phyloP scores from a whole-genome alignment of 2,113 vertebrate species.

The Delphinus delphis region DNA sequence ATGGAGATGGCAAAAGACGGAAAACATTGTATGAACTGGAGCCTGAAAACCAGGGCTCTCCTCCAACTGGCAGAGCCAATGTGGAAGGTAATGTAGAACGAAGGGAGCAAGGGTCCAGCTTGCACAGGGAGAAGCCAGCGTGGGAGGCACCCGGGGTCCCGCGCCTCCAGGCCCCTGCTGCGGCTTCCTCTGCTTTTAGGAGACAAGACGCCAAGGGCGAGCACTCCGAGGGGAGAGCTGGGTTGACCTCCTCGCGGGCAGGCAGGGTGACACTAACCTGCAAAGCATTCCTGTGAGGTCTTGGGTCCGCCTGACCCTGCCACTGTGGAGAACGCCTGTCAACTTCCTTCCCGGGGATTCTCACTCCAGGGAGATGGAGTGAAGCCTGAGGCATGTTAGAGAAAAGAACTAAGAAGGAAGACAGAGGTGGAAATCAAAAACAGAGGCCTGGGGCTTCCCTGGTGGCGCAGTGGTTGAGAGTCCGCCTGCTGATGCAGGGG shows the following conservation, averaged over 20 bases:
- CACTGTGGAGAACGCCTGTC: background rate
- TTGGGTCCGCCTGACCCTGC: background rate
- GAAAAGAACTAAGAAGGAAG: background rate
- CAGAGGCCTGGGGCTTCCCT: background rate
- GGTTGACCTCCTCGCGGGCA: background rate
- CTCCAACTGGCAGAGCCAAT: background rate
- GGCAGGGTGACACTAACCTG: background rate
- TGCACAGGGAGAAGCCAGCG: background rate
- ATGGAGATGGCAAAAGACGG: background rate
- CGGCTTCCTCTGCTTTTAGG: background rate
- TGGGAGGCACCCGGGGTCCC: background rate
- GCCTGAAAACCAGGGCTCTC: background rate
- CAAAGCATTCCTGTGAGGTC: background rate
- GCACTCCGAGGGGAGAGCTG: background rate
- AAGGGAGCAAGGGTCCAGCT: background rate
- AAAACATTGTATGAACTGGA: background rate
- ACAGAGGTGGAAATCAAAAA: conserved; percentile 5
- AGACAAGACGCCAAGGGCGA: background rate
- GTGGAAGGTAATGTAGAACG: no score
- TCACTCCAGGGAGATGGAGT: background rate
- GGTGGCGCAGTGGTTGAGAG: no score
- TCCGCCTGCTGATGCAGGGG: no score
- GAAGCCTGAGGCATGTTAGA: background rate
- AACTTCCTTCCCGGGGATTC: background rate
- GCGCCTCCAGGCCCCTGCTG: rapidly evolving